phyloP scores from a whole-genome alignment of 2,888 invertebrate species.

The Polyommatus iphigenia region DNA sequence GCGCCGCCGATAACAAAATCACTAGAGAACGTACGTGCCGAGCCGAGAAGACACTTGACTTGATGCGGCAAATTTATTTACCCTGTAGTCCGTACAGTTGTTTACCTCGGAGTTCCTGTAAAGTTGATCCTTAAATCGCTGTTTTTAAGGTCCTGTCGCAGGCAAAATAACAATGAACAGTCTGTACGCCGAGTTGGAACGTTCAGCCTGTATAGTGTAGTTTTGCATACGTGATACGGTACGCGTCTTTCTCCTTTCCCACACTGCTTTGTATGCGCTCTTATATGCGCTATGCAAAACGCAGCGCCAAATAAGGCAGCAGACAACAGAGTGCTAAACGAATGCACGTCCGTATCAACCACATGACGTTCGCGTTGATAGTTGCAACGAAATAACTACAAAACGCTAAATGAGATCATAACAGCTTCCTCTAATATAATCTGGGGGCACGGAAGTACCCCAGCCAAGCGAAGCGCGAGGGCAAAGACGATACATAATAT shows the following conservation, averaged over 20 bases:
- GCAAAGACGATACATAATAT: neutral
- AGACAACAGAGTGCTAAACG: neutral
- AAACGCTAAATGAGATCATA: neutral
- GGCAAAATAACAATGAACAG: neutral
- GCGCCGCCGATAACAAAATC: slow-evolving; percentile 77
- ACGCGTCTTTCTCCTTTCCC: slow-evolving; percentile 15
- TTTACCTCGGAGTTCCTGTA: neutral
- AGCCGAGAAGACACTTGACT: slow-evolving; percentile 43
- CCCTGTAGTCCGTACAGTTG: neutral
- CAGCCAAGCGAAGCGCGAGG: neutral
- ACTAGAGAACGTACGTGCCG: slow-evolving; percentile 65
- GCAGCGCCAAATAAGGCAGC: neutral
- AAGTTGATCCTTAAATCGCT: neutral
- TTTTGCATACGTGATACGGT: slow-evolving; percentile 12
- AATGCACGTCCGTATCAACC: neutral
- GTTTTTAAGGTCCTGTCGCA: neutral
- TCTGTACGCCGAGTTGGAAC: neutral
- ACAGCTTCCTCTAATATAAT: neutral
- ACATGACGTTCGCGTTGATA: neutral
- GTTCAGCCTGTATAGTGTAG: neutral
- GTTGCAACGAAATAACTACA: neutral
- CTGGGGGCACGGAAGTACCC: neutral
- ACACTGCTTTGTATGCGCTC: neutral
- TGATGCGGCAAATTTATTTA: slow-evolving; percentile 42
- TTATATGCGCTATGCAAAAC: neutral